phyloP scores from a whole-genome alignment of 1,140 invertebrate genomes.

The Achroia grisella region DNA sequence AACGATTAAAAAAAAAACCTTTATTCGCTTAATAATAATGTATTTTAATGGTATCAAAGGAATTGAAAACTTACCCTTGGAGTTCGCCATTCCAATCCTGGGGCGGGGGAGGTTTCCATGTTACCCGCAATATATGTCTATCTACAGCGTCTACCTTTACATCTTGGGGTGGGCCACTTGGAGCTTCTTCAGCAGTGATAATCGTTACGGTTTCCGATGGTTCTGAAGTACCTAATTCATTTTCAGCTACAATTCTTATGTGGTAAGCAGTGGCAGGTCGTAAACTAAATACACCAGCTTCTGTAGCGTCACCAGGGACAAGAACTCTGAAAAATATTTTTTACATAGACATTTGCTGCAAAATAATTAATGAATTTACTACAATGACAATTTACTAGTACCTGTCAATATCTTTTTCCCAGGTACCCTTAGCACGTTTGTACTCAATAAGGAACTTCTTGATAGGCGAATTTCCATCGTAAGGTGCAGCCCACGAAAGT shows the following conservation, averaged over 20 bases:
- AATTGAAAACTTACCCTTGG: constrained; percentile 74
- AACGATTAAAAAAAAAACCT: background rate
- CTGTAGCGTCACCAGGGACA: constrained; percentile 88
- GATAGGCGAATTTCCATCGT: constrained; percentile 96
- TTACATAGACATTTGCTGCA: too few species aligned
- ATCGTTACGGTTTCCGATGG: constrained; percentile 94
- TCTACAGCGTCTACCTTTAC: constrained; percentile 93
- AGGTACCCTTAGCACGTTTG: constrained; percentile 90
- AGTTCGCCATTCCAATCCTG: constrained; percentile 96
- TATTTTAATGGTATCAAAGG: background rate
- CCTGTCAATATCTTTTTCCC: constrained; percentile 85
- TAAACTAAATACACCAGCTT: constrained; percentile 91
- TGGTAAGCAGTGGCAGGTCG: constrained; percentile 94
- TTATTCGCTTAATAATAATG: background rate
- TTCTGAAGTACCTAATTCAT: constrained; percentile 93
- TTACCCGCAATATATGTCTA: constrained; percentile 92
- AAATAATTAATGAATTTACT: too few species aligned
- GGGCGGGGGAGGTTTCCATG: constrained; percentile 93
- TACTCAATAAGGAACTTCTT: constrained; percentile 94
- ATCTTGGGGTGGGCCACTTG: constrained; percentile 86
- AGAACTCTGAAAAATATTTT: constrained; percentile 77
- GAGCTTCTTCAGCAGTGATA: constrained; percentile 96
- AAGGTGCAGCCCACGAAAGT: constrained; percentile 93
- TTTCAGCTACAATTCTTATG: constrained; percentile 94
- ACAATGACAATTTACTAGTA: constrained; percentile 5